These are phyloP conservation scores for Ceyx cyanopectus DNA, from an alignment of 2,113 vertebrate species.

Conservation along the genomic window DNA sequence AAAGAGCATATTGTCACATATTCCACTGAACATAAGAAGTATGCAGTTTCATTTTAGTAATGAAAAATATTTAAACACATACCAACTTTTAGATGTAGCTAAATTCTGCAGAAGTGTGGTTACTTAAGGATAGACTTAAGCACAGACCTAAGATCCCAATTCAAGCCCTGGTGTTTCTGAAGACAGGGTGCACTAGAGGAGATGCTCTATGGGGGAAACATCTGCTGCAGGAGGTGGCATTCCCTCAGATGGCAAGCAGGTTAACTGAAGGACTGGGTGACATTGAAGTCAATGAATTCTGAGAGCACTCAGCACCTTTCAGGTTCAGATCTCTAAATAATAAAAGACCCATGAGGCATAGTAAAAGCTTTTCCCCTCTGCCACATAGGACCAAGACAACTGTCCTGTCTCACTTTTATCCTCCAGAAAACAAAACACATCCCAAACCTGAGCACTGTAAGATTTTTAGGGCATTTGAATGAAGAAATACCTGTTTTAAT, in stretches of 20 bases:
- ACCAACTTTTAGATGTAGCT: not conserved
- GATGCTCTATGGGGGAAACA: not conserved
- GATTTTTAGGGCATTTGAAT: not conserved
- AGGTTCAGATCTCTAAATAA: constrained; percentile 42
- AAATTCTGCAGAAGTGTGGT: not conserved
- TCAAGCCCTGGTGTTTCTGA: not conserved
- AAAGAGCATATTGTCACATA: not conserved
- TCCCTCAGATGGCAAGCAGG: not conserved
- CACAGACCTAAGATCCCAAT: not conserved
- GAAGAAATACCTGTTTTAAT: not conserved
- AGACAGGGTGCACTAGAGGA: not conserved
- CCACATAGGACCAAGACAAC: not conserved
- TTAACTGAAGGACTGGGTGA: not conserved
- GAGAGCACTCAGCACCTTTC: constrained; percentile 47
- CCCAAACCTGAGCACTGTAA: not conserved
- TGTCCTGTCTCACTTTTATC: not conserved
- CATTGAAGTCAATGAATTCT: constrained; percentile 1
- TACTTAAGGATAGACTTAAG: not conserved
- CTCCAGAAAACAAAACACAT: not conserved
- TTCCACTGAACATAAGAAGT: not conserved
- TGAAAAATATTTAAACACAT: not conserved
- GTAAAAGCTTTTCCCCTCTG: not conserved
- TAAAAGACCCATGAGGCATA: not conserved
- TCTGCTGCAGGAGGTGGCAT: not conserved
- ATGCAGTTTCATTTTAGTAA: not conserved